Base-by-base conservation (phyloP, 2,888 invertebrate species). In the Mesoligia furuncula region DNA sequence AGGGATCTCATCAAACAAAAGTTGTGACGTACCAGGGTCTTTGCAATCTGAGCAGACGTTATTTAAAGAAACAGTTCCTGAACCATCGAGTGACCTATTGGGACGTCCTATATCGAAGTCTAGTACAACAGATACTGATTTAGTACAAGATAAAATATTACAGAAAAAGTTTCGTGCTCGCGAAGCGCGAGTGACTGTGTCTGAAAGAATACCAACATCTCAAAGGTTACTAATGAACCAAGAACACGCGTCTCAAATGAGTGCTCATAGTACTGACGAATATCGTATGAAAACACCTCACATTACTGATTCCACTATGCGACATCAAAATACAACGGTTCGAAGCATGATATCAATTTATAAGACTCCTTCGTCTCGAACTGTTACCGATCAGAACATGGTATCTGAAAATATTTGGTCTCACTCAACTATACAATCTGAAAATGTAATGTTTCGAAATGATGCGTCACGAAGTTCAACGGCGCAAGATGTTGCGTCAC, bases 1-100 rank as follows among this genome's bases (percentile, higher is more conserved):
- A 48, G 48, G 54, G 11, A 42, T 11, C 9, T 57, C 42, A 20
- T 42, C 83, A 59, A 72, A 74, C 13, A 77, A 36, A 36, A 77
- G 31, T 20, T 69, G 59, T 65, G 65, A 75, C 39, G 36, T 54
- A 45, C 20, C 62, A 9, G 15, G 2, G 15, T 7, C 59, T 7
- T 24, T 51, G 20, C 27, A 51, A 59, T 13, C n/a, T 24, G 31
- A 27, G 1, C 36, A 62, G 5, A 11, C 1, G 2, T 15, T 62
- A n/a, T 15, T 45, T 11, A 62, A 8, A 20, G 45, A 62, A 75
- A 20, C 11, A n/a, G 54, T 67, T 62, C 8, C 45, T 27, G 15
- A 39, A 24, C n/a, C 61, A 39, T 11, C 36, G 6, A 48, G n/a
- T 42, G 39, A 39, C 17, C 5, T 20, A 20, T 24, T 66, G 15